A percentile compares a stretch with the other conserved stretches of the same genome.
Conservation (phyloP, 2,797 vertebrate species). For the Natrix natrix region DNA sequence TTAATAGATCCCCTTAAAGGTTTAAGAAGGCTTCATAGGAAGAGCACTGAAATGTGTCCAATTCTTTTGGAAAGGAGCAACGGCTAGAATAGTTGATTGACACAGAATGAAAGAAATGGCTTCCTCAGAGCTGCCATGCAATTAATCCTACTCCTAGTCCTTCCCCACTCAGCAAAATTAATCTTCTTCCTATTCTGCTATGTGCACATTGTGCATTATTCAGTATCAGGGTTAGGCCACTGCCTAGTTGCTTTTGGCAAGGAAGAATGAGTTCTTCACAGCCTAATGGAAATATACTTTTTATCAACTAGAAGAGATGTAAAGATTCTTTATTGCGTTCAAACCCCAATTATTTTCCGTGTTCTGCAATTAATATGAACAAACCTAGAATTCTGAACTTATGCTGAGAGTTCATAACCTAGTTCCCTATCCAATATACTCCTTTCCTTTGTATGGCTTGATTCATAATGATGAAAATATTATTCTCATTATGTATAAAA, state of each 20-base stretch:
- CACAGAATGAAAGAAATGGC: not conserved
- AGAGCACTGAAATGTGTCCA: slow-evolving; percentile 8
- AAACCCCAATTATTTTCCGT: not conserved
- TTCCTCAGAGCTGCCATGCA: not conserved
- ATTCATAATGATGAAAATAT: not conserved
- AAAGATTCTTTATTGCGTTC: not conserved
- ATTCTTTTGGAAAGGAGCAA: not conserved
- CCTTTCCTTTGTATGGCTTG: not conserved
- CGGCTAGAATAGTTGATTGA: not conserved
- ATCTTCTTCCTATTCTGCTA: not conserved
- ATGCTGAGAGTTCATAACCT: not conserved
- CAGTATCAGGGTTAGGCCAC: not conserved
- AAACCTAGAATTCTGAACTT: not conserved
- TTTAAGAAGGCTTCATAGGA: slow-evolving; percentile 11
- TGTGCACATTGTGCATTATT: not conserved
- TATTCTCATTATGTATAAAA: not conserved
- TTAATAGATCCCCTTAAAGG: slow-evolving; percentile 15
- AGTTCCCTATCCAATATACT: not conserved
- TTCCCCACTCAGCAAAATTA: not conserved
- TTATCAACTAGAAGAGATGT: not conserved
- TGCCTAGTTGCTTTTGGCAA: not conserved
- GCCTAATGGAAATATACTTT: not conserved
- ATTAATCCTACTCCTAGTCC: not conserved
- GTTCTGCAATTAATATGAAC: not conserved
- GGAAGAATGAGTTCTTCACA: not conserved